phyloP scores from a whole-genome alignment of 2,797 vertebrate genomes.

The Agapornis canus region DNA sequence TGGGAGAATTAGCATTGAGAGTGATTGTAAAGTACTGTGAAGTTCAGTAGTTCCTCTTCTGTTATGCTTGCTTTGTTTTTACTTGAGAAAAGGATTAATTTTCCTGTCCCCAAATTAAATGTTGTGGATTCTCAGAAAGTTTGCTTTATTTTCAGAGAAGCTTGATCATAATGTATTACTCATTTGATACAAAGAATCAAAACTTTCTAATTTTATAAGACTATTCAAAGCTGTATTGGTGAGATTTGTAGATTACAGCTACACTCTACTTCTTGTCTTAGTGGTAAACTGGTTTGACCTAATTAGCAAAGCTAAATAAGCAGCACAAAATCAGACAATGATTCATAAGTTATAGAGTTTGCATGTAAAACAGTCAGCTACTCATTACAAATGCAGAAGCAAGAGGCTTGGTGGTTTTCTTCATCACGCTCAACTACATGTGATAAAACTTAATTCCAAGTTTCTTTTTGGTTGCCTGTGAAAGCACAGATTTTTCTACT shows the following conservation, averaged over 20 bases:
- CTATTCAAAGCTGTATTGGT: not conserved
- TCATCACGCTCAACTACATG: conserved; percentile 58
- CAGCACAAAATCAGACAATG: conserved; percentile 51
- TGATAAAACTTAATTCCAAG: conserved; percentile 63
- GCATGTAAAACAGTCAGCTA: conserved; percentile 54
- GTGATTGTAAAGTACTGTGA: not conserved
- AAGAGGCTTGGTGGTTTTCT: conserved; percentile 4
- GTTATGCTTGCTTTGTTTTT: conserved; percentile 36
- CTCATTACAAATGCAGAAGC: conserved; percentile 64
- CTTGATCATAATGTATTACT: not conserved
- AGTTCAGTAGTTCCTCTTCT: conserved; percentile 48
- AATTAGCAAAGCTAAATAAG: conserved; percentile 65
- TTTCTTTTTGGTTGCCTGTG: conserved; percentile 34
- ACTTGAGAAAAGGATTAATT: conserved; percentile 24
- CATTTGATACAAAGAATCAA: not conserved
- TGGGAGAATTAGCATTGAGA: conserved; percentile 37
- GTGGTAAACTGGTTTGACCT: conserved; percentile 55
- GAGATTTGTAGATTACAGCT: conserved; percentile 46
- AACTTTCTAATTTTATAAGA: not conserved
- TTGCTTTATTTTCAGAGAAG: not conserved
- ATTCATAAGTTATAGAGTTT: conserved; percentile 68
- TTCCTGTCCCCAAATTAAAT: not conserved
- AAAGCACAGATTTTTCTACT: conserved; percentile 34
- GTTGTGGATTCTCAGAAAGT: conserved; percentile 2
- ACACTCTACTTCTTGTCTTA: conserved; percentile 39